Conservation (phyloP, 1,140 invertebrate genomes). For the Cydia splendana region DNA sequence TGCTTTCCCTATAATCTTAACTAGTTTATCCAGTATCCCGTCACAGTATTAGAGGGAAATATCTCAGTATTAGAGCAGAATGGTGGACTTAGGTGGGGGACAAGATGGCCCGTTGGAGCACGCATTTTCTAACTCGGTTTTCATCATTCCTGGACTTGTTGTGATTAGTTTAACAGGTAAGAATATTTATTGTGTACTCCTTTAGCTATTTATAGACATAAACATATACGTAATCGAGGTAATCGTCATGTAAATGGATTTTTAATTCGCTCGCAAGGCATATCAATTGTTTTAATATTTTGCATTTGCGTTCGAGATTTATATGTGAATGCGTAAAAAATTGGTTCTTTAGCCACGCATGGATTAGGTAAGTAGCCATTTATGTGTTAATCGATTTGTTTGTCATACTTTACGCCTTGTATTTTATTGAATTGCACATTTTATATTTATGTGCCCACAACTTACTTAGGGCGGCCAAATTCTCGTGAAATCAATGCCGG, state of each 20-base stretch:
- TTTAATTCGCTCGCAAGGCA: too few relatives aligned
- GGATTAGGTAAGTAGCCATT: too few relatives aligned
- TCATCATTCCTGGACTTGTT: constrained; percentile 87
- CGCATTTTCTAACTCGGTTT: constrained; percentile 89
- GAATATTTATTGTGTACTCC: constrained; percentile 43
- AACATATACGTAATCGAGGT: neutral
- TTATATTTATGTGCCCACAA: too few relatives aligned
- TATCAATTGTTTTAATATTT: neutral
- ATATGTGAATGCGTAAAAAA: too few relatives aligned
- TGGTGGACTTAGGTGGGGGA: constrained; percentile 81
- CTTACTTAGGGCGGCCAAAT: too few relatives aligned
- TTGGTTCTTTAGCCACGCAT: too few relatives aligned
- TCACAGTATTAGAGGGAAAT: constrained; percentile 47
- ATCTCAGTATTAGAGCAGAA: constrained; percentile 54
- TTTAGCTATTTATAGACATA: neutral
- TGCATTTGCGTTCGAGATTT: neutral
- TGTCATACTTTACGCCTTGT: neutral
- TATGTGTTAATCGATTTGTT: neutral
- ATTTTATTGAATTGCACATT: neutral
- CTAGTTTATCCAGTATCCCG: constrained; percentile 25
- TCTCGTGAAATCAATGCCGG: too few relatives aligned
- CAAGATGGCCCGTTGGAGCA: constrained; percentile 87
- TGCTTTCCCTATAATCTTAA: constrained; percentile 25
- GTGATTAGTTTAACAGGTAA: constrained; percentile 87
- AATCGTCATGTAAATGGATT: neutral